Conservation (phyloP, 2,113 vertebrate species). For the Dicentrarchus labrax region DNA sequence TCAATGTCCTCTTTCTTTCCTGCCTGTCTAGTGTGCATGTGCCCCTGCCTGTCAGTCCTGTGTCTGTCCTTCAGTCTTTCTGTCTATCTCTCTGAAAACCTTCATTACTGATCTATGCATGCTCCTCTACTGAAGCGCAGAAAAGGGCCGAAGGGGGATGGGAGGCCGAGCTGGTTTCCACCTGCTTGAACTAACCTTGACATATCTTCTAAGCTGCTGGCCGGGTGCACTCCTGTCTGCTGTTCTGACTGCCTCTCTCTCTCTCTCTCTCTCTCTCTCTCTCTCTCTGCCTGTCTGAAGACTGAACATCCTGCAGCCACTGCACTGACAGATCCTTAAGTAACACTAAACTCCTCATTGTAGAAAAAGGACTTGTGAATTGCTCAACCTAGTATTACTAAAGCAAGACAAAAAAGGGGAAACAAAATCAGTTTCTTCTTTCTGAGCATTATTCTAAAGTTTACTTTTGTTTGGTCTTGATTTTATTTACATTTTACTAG, state of each 20-base stretch:
- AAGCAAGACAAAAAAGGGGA: neutral
- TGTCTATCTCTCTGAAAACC: constrained; percentile 45
- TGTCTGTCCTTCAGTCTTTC: constrained; percentile 56
- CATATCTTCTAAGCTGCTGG: constrained; percentile 28
- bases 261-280: neutral
- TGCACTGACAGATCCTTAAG: constrained; percentile 30
- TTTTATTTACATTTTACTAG: neutral
- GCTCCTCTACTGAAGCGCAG: constrained; percentile 16
- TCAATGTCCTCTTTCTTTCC: constrained; percentile 81
- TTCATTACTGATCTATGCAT: constrained; percentile 54
- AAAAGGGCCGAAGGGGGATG: neutral
- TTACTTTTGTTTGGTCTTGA: neutral
- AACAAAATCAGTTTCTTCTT: neutral
- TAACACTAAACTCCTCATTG: constrained; percentile 34
- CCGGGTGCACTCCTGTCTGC: constrained; percentile 15
- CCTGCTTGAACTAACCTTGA: constrained; percentile 57
- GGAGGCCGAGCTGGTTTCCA: constrained; percentile 33
- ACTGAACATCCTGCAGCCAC: constrained; percentile 24
- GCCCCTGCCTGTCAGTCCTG: constrained; percentile 68
- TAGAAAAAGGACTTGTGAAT: neutral
- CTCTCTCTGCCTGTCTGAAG: constrained; percentile 5
- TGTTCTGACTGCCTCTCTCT: constrained; percentile 1
- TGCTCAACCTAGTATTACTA: neutral
- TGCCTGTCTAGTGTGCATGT: constrained; percentile 65
- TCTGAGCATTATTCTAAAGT: neutral